phyloP scores from a whole-genome alignment of 2,113 vertebrate genomes.

The Cairina moschata region DNA sequence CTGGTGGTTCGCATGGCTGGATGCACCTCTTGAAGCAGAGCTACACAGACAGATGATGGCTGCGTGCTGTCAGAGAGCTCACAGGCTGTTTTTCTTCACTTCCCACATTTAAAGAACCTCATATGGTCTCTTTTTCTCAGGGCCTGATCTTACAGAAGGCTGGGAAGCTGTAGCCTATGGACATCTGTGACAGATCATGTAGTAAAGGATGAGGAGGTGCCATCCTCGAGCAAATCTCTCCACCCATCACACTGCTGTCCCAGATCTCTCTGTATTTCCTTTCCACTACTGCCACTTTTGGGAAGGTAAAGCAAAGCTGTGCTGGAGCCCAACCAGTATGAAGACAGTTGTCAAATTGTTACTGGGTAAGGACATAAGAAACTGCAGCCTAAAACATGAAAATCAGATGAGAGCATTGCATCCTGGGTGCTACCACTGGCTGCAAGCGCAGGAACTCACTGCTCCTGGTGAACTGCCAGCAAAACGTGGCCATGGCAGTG shows the following conservation, averaged over 20 bases:
- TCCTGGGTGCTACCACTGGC: background rate
- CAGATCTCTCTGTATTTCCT: fast-evolving
- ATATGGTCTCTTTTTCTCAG: background rate
- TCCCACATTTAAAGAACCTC: background rate
- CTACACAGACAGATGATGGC: background rate
- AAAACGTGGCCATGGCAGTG: fast-evolving
- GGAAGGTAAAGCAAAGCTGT: background rate
- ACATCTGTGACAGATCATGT: background rate
- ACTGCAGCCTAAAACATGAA: background rate
- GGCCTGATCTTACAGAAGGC: background rate
- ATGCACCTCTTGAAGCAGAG: background rate
- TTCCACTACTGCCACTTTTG: background rate
- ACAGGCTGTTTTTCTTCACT: background rate
- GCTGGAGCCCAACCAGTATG: fast-evolving
- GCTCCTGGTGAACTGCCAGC: background rate
- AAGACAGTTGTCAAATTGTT: background rate
- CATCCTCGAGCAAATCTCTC: background rate
- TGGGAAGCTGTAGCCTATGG: background rate
- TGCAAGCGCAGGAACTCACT: fast-evolving
- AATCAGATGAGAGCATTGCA: background rate
- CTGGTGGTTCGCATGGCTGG: background rate
- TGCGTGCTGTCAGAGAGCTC: background rate
- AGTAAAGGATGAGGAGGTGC: background rate
- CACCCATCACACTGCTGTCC: background rate
- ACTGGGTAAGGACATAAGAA: background rate